Evolutionary conservation across 2,113 vertebrate species (phyloP), one percentile per base, ranked within the genome.

Genomic region (Perca fluviatilis): DNA sequence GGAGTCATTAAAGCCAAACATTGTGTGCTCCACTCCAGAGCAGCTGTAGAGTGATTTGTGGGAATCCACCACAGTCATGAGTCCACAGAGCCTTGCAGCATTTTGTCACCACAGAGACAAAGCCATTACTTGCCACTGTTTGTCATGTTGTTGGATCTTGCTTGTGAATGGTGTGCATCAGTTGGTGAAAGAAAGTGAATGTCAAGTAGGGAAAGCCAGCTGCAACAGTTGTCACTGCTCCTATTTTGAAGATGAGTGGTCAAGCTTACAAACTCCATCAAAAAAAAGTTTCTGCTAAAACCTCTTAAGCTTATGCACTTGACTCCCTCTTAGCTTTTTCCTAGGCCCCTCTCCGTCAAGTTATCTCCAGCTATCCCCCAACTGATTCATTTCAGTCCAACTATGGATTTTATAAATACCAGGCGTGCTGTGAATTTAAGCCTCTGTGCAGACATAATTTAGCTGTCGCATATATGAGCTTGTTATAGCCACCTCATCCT

Each of bases 391-490:
- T 51, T 75, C 27, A 46, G 4, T 62, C 80, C 71, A 75, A 15
- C 61, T 85, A 54, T 61, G 43, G 69, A 77, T 67, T 71, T 74
- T 65, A 60, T 84, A 84, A 84, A 88, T 79, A 82, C 67, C 66
- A 60, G 53, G 66, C 61, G 16, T 78, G 51, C 65, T 80, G 63
- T 25, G 33, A 51, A 8, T 51, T 40, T 49, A 81, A 84, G 64
- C 73, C 65, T 57, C 14, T 75, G 36, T 47, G 65, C 62, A 64
- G 79, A 83, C 70, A 77, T 88, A 77, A 88, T 92, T 85, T 85
- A 90, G 85, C 65, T 50, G 66, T 77, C 50, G 21, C 73, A 73
- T 65, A 21, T 77, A 84, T 65, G 65, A 78, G 74, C 75, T 84
- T 82, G 75, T 77, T 78, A 82, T 67, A 75, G 71, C 71, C 64